phyloP scores from a whole-genome alignment of 2,797 vertebrate species.

The Chelonia mydas region DNA sequence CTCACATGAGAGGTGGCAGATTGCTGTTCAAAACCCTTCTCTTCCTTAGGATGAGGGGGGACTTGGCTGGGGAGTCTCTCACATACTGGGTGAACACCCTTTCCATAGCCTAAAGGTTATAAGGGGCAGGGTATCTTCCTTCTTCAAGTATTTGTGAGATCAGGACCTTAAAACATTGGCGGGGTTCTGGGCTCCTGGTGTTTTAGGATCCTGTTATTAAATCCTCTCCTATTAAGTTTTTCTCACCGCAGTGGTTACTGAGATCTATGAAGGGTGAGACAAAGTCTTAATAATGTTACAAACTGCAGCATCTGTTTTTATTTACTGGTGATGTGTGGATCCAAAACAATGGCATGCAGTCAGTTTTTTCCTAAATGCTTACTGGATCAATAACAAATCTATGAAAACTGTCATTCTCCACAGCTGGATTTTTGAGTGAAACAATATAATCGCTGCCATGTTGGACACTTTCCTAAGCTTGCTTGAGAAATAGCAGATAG shows the following conservation, averaged over 20 bases:
- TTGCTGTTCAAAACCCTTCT: too few relatives aligned
- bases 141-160: too few relatives aligned
- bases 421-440: not conserved
- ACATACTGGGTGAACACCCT: too few relatives aligned
- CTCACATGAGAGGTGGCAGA: too few relatives aligned
- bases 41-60: too few relatives aligned
- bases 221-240: not conserved
- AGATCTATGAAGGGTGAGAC: not conserved
- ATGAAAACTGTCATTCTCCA: not conserved
- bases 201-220: not conserved
- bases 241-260: not conserved
- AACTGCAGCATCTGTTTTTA: not conserved
- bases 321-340: not conserved
- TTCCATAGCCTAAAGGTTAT: too few relatives aligned
- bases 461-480: not conserved
- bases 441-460: not conserved
- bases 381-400: not conserved
- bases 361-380: not conserved
- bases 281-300: not conserved
- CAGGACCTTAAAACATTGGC: too few relatives aligned
- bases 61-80: too few relatives aligned
- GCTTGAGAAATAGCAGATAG: not conserved
- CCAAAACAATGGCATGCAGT: not conserved
- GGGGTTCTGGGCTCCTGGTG: too few relatives aligned
- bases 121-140: too few relatives aligned